A percentile compares a stretch with the other conserved stretches of the same genome.
These are phyloP conservation scores for Athrips mouffetella DNA, from an alignment of 2,888 invertebrate species.

Conservation along the genomic window DNA sequence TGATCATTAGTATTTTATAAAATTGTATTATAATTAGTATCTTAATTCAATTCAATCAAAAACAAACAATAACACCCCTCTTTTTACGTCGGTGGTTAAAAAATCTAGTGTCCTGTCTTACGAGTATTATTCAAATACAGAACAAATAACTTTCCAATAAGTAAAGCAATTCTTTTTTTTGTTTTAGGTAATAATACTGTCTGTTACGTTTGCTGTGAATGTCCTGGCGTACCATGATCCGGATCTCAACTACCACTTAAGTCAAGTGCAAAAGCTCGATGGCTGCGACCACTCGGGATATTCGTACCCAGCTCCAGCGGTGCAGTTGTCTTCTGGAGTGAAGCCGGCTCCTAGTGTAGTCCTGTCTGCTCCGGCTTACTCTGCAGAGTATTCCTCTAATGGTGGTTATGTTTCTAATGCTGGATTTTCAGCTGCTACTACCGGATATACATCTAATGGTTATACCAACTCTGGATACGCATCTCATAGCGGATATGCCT, in stretches of 20 bases:
- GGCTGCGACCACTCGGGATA: constrained; percentile 73
- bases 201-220: constrained; percentile 40
- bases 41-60: not conserved
- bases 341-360: constrained; percentile 34
- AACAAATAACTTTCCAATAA: not conserved
- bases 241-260: constrained; percentile 68
- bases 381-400: constrained; percentile 30
- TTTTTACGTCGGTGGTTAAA: no score
- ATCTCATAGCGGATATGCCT: constrained; percentile 12
- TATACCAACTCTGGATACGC: constrained; percentile 30
- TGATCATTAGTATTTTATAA: no score
- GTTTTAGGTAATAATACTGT: constrained; percentile 54
- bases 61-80: not conserved
- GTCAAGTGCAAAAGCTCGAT: constrained; percentile 55
- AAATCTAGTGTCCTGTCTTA: no score
- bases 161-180: constrained; percentile 21
- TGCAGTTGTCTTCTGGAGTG: constrained; percentile 68
- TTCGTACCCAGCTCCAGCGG: constrained; percentile 73
- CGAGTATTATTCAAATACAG: no score
- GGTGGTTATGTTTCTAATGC: constrained; percentile 2
- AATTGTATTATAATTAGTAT: not conserved
- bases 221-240: constrained; percentile 67
- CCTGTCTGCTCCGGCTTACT: constrained; percentile 16
- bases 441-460: constrained; percentile 10
- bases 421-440: constrained; percentile 17